Evolutionary conservation across 2,797 vertebrate genomes (phyloP).

Genomic region (Coreius guichenoti): DNA sequence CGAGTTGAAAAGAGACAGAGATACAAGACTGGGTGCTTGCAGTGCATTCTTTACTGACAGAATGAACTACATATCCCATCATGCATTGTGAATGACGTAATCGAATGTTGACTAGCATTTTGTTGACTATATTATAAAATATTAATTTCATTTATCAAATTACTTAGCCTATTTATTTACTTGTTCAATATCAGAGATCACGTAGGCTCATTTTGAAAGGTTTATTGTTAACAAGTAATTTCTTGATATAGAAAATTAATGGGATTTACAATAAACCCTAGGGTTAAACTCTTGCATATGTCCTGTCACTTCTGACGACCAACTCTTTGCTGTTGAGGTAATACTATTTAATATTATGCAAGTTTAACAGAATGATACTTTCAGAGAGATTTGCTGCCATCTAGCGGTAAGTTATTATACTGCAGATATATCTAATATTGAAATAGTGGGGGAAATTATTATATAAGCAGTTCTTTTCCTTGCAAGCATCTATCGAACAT

Average conservation of each 20-base stretch:
- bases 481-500: neutral
- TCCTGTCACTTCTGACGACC: too few species aligned
- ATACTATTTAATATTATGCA: neutral
- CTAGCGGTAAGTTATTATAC: slow-evolving; percentile 63
- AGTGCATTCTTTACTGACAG: neutral
- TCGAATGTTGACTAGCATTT: neutral
- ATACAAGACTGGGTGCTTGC: neutral
- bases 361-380: neutral
- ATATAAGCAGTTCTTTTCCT: neutral
- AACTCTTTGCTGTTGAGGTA: too few species aligned
- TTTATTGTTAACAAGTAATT: neutral
- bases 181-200: neutral
- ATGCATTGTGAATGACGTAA: neutral
- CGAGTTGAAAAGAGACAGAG: neutral
- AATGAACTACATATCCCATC: neutral
- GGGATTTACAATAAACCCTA: too few species aligned
- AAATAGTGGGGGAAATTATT: neutral
- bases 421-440: neutral
- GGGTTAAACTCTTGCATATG: too few species aligned
- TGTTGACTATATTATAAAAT: neutral
- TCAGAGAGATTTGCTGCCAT: slow-evolving; percentile 63
- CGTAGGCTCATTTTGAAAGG: neutral
- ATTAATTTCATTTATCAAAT: neutral
- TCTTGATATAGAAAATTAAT: neutral
- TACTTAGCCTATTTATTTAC: neutral